These are phyloP conservation scores for Endotricha flammealis DNA, from an alignment of 2,888 invertebrate genomes.

Conservation along the genomic window DNA sequence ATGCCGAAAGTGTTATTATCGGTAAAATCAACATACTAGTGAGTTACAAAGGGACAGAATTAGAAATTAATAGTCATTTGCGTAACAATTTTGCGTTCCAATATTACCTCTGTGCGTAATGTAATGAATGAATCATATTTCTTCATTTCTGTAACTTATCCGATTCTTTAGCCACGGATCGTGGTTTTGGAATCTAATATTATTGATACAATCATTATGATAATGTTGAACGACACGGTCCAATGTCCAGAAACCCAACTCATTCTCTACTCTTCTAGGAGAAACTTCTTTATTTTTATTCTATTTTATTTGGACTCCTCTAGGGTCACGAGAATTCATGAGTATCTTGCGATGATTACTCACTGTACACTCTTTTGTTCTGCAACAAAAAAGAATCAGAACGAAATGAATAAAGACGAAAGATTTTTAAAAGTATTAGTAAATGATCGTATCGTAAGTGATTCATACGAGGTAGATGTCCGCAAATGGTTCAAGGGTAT, in stretches of 20 bases:
- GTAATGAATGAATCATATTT: slow-evolving; percentile 2
- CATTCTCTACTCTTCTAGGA: no score
- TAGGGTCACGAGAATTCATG: no score
- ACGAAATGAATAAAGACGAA: no score
- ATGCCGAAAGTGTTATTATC: no score
- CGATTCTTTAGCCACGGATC: not conserved
- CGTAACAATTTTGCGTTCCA: slow-evolving; percentile 3
- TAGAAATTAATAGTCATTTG: not conserved
- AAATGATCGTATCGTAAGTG: slow-evolving; percentile 2
- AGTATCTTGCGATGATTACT: no score
- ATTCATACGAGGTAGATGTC: slow-evolving; percentile 4
- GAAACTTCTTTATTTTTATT: no score
- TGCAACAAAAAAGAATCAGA: no score
- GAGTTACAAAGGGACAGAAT: no score
- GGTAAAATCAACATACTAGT: no score
- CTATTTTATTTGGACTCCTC: no score
- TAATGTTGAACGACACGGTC: not conserved
- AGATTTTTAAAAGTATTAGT: no score
- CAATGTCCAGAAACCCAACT: not conserved
- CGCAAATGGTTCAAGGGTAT: not conserved
- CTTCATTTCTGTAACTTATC: slow-evolving; percentile 2
- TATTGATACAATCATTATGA: not conserved
- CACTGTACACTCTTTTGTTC: no score
- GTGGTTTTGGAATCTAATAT: slow-evolving; percentile 6
- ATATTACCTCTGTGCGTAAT: not conserved